Percentiles rank a stretch among this genome's conserved stretches.
Conservation (phyloP, 2,797 vertebrate genomes). For the Loris lydekkerianus region DNA sequence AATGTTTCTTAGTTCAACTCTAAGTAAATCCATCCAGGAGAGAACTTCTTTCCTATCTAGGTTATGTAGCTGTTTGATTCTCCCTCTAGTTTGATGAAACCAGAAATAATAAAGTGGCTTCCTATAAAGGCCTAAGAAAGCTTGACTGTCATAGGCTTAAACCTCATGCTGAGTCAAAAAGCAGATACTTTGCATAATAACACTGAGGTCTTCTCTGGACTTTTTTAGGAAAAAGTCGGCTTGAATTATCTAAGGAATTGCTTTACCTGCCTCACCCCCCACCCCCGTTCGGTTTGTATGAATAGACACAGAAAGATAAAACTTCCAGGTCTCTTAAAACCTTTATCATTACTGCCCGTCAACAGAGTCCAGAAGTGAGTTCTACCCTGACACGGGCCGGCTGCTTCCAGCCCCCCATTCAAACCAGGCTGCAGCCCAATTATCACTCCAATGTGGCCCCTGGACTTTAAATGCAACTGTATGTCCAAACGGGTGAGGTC, state of each 20-base stretch:
- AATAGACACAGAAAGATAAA: slow-evolving; percentile 52
- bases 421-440: neutral
- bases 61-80: neutral
- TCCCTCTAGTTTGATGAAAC: slow-evolving; percentile 16
- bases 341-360: slow-evolving; percentile 57
- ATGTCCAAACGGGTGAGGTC: neutral
- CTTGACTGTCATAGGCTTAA: slow-evolving; percentile 49
- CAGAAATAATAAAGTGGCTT: slow-evolving; percentile 59
- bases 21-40: neutral
- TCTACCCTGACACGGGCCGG: neutral
- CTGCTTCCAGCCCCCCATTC: neutral
- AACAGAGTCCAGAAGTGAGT: neutral
- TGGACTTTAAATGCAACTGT: neutral
- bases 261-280: neutral
- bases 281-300: slow-evolving; percentile 34
- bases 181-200: slow-evolving; percentile 62
- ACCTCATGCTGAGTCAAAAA: slow-evolving; percentile 54
- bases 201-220: slow-evolving; percentile 58
- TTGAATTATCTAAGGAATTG: slow-evolving; percentile 39
- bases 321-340: slow-evolving; percentile 54
- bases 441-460: neutral
- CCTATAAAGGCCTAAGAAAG: slow-evolving; percentile 61
- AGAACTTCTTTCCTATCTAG: slow-evolving; percentile 17
- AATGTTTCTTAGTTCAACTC: slow-evolving; percentile 54
- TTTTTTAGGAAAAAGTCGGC: slow-evolving; percentile 58